phyloP scores from a whole-genome alignment of 2,888 invertebrate genomes.

The Macrosoma leucophasiata region DNA sequence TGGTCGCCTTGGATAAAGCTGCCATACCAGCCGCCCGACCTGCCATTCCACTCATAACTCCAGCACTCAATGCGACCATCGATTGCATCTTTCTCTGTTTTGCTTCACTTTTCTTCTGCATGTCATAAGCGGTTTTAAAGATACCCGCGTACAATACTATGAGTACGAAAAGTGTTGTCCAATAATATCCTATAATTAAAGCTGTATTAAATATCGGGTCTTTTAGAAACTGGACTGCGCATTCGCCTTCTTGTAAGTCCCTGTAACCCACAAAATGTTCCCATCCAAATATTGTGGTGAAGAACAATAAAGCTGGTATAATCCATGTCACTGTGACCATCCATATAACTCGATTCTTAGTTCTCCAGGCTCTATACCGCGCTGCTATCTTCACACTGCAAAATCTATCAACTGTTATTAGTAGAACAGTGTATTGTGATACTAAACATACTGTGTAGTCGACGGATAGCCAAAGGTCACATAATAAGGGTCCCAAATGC shows the following conservation, averaged over 20 bases:
- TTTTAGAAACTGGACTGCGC: conserved; percentile 97
- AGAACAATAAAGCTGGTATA: conserved; percentile 95
- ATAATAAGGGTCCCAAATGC: conserved; percentile 96
- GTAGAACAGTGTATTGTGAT: conserved; percentile 98
- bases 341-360: conserved; percentile 93
- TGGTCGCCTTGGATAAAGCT: conserved; percentile 85
- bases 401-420: conserved; percentile 98
- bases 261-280: conserved; percentile 97
- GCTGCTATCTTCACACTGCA: conserved; percentile 99
- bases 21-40: conserved; percentile 91
- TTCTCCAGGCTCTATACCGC: conserved; percentile 97
- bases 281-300: conserved; percentile 99
- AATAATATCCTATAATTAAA: conserved; percentile 97
- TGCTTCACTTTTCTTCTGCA: conserved; percentile 97
- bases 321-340: conserved; percentile 99
- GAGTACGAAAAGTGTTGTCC: conserved; percentile 96
- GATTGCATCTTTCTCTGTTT: conserved; percentile 97
- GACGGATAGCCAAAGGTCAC: conserved; percentile 98
- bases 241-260: conserved; percentile 90
- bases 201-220: conserved; percentile 98
- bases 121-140: conserved; percentile 96
- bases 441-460: conserved; percentile 99
- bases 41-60: conserved; percentile 93
- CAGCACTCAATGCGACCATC: conserved; percentile 93
- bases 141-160: conserved; percentile 98